Conservation (phyloP, 2,888 invertebrate genomes). For the Drosophila helvetica region DNA sequence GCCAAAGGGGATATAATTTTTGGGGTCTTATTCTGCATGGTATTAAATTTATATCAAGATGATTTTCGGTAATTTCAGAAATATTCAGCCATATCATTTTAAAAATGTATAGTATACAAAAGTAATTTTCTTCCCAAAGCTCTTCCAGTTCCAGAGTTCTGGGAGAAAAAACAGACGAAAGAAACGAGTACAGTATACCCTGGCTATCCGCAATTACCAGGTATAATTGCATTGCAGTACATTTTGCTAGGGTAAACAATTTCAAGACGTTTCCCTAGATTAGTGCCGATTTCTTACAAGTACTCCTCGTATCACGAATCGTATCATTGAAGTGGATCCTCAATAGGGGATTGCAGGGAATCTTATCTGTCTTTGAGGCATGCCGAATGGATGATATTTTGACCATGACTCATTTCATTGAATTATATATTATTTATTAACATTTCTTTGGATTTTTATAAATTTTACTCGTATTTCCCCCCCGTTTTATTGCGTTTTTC, state of each 20-base stretch:
- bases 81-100: too few species aligned
- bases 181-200: background rate
- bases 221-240: slow-evolving; percentile 30
- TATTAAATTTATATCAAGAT: too few species aligned
- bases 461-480: background rate
- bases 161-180: background rate
- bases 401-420: slow-evolving; percentile 22
- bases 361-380: slow-evolving; percentile 22
- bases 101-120: too few species aligned
- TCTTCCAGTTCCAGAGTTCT: background rate
- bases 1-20: background rate
- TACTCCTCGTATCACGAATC: slow-evolving; percentile 3
- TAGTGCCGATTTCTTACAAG: slow-evolving; percentile 14
- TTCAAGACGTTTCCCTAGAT: slow-evolving; percentile 39
- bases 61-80: too few species aligned
- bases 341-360: background rate
- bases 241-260: slow-evolving; percentile 4
- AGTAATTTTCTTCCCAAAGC: background rate
- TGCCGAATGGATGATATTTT: slow-evolving; percentile 5
- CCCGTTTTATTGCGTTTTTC: background rate
- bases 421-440: slow-evolving; percentile 44
- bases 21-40: too few species aligned
- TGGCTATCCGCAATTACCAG: background rate
- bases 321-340: slow-evolving; percentile 14
- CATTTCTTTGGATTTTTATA: slow-evolving; percentile 39